These are phyloP conservation scores for Sialis lutaria DNA, from an alignment of 2,888 invertebrate genomes.

Conservation along the genomic window DNA sequence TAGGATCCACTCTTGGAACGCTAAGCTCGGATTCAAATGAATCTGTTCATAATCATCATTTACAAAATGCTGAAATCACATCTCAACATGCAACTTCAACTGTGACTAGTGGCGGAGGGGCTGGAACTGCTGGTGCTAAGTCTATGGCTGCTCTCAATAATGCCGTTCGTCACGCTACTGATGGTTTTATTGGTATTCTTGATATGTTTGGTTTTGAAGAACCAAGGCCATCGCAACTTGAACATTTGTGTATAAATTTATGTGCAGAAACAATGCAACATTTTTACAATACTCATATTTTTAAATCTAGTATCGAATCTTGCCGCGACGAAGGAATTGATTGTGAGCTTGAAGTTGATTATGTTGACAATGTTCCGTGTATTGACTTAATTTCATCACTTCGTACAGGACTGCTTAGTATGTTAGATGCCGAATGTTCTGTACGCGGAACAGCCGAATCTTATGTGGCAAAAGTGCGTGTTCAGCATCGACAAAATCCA, in stretches of 20 bases:
- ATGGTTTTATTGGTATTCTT: slow-evolving; percentile 87
- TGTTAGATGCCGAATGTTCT: slow-evolving; percentile 84
- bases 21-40: slow-evolving; percentile 84
- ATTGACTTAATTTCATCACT: slow-evolving; percentile 88
- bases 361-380: slow-evolving; percentile 89
- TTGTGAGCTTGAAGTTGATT: slow-evolving; percentile 79
- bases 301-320: slow-evolving; percentile 85
- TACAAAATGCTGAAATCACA: slow-evolving; percentile 37
- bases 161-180: slow-evolving; percentile 82
- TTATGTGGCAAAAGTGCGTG: slow-evolving; percentile 62
- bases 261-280: slow-evolving; percentile 97
- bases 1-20: slow-evolving; percentile 66
- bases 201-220: slow-evolving; percentile 97
- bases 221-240: slow-evolving; percentile 74
- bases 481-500: slow-evolving; percentile 67
- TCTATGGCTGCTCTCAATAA: slow-evolving; percentile 86
- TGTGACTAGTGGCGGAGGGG: slow-evolving; percentile 54
- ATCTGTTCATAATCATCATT: slow-evolving; percentile 64
- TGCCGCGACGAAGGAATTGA: slow-evolving; percentile 85
- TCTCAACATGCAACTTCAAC: slow-evolving; percentile 58
- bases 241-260: slow-evolving; percentile 86
- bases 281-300: slow-evolving; percentile 93
- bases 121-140: slow-evolving; percentile 61
- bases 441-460: slow-evolving; percentile 64
- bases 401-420: slow-evolving; percentile 77